phyloP scores from a whole-genome alignment of 2,797 vertebrate species.

The Florisuga fusca region DNA sequence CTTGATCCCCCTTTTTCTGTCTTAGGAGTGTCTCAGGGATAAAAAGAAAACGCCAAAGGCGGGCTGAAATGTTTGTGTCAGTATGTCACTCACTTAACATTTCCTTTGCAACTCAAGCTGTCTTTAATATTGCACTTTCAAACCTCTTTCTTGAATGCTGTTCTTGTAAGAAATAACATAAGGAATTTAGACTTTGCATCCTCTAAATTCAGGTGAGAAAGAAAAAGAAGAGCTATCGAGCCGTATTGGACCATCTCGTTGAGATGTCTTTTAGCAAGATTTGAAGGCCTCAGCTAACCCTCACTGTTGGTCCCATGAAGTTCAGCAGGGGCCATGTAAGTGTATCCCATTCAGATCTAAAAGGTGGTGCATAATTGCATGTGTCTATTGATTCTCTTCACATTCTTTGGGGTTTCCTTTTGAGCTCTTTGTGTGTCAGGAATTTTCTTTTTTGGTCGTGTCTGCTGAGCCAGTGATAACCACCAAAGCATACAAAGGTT shows the following conservation, averaged over 20 bases:
- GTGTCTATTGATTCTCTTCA: constrained; percentile 60
- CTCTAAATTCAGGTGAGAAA: constrained; percentile 77
- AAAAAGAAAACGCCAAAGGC: constrained; percentile 20
- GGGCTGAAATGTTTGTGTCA: background rate
- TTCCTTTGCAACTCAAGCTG: constrained; percentile 1
- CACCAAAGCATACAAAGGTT: background rate
- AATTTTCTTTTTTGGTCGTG: constrained; percentile 4
- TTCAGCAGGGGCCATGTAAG: constrained; percentile 77
- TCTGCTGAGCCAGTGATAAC: background rate
- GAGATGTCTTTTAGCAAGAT: constrained; percentile 73
- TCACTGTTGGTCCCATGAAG: constrained; percentile 77
- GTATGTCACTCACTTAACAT: background rate
- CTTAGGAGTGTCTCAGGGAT: background rate
- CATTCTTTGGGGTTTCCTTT: constrained; percentile 29
- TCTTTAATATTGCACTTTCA: constrained; percentile 31
- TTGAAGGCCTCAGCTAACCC: constrained; percentile 76
- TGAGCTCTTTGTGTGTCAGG: constrained; percentile 31
- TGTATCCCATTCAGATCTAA: constrained; percentile 65
- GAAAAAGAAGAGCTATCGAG: constrained; percentile 73
- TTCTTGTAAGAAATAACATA: constrained; percentile 44
- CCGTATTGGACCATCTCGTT: constrained; percentile 73
- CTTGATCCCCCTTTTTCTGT: background rate
- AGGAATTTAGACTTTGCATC: constrained; percentile 74
- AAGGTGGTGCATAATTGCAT: constrained; percentile 74
- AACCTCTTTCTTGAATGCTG: constrained; percentile 55